These are phyloP conservation scores for Ceraclea dissimilis DNA, from an alignment of 2,888 invertebrate genomes.

Conservation along the genomic window DNA sequence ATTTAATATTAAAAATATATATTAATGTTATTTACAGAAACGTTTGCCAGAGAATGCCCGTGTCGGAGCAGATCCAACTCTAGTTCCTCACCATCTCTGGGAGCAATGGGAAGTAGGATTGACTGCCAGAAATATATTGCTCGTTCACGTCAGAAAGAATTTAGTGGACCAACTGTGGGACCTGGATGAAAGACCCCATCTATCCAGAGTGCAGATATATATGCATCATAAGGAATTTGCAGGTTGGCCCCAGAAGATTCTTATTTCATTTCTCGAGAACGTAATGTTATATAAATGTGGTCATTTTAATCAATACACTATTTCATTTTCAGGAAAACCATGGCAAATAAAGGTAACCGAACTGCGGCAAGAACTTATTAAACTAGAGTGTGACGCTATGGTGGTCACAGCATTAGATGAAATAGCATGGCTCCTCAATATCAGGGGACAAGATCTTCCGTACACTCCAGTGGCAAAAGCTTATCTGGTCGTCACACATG, in stretches of 20 bases:
- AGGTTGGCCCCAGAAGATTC: constrained; percentile 39
- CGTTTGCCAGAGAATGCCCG: constrained; percentile 40
- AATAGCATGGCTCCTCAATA: constrained; percentile 81
- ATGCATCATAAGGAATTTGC: constrained; percentile 53
- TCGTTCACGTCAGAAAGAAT: constrained; percentile 55
- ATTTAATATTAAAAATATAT: too few species aligned
- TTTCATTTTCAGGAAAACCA: constrained; percentile 47
- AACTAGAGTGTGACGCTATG: constrained; percentile 64
- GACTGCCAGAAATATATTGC: constrained; percentile 39
- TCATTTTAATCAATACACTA: constrained; percentile 23
- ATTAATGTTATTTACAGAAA: constrained; percentile 27
- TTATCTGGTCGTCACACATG: constrained; percentile 61
- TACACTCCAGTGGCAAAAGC: constrained; percentile 73
- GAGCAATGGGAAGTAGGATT: constrained; percentile 51
- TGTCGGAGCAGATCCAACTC: constrained; percentile 68
- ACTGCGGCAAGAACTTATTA: constrained; percentile 55
- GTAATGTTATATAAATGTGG: background rate
- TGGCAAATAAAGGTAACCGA: constrained; percentile 71
- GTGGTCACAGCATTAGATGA: constrained; percentile 82
- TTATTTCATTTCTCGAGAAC: background rate
- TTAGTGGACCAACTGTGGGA: constrained; percentile 76
- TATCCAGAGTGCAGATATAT: constrained; percentile 55
- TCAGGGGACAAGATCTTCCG: constrained; percentile 78
- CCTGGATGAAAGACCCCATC: constrained; percentile 49
- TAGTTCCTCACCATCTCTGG: constrained; percentile 64